A percentile compares a stretch with the other conserved stretches of the same genome.
Evolutionary conservation across 2,113 vertebrate species (phyloP).

Genomic region (Myotis brandtii): DNA sequence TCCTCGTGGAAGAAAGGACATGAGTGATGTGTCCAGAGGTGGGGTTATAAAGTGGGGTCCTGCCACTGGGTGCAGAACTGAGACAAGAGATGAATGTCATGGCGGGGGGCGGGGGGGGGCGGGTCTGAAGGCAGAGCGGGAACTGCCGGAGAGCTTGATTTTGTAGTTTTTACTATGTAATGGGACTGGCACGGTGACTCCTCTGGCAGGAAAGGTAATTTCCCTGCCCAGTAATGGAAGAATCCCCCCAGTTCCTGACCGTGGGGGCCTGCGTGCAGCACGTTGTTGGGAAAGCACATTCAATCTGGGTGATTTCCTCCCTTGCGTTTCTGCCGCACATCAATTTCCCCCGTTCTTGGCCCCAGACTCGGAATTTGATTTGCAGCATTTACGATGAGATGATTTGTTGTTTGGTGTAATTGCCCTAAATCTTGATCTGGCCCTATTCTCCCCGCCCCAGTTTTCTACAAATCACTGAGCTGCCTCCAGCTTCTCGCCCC

Average conservation of each 20-base stretch:
- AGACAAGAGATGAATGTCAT: neutral
- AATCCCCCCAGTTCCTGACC: neutral
- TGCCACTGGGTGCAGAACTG: neutral
- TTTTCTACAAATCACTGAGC: neutral
- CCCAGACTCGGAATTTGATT: neutral
- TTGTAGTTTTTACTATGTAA: neutral
- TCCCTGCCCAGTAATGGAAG: neutral
- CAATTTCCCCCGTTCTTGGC: conserved; percentile 9
- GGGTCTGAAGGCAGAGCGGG: neutral
- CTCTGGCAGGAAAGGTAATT: neutral
- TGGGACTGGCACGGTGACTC: neutral
- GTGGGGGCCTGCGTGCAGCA: neutral
- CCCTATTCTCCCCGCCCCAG: neutral
- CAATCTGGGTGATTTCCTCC: neutral
- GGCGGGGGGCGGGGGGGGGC: fast-evolving
- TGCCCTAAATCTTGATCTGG: conserved; percentile 29
- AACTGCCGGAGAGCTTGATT: neutral
- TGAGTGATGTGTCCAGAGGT: neutral
- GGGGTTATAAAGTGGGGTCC: neutral
- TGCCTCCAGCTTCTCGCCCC: neutral
- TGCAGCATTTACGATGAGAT: conserved; percentile 10
- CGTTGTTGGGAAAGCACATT: neutral
- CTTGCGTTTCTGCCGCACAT: neutral
- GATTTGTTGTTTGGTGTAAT: conserved; percentile 3
- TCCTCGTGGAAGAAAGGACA: neutral